Percentiles rank a stretch among this genome's conserved stretches.
Conservation (phyloP, 1,140 invertebrate genomes). For the Drosophila ercepeae region DNA sequence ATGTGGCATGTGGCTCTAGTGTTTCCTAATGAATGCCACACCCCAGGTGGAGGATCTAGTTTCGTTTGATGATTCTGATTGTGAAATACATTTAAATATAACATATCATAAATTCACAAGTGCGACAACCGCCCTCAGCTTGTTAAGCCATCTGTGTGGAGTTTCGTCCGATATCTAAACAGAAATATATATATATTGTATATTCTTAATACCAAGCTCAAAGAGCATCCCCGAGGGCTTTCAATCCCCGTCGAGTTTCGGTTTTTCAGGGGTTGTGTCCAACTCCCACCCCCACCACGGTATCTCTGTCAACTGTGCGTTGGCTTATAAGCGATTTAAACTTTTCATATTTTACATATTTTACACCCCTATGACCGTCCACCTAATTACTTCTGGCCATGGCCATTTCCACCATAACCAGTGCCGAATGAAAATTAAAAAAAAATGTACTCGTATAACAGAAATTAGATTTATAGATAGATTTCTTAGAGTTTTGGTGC, state of each 20-base stretch:
- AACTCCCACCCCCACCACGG: conserved; percentile 7
- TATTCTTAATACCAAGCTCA: conserved; percentile 35
- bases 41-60: conserved; percentile 25
- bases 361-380: conserved; percentile 33
- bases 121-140: conserved; percentile 12
- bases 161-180: conserved; percentile 47
- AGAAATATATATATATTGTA: conserved; percentile 49
- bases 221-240: conserved; percentile 35
- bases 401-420: conserved; percentile 18
- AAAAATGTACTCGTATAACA: conserved; percentile 43
- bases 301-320: conserved; percentile 54
- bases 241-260: conserved; percentile 40
- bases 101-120: conserved; percentile 45
- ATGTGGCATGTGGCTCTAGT: conserved; percentile 40
- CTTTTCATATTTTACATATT: conserved; percentile 58
- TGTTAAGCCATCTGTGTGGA: conserved; percentile 58
- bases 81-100: conserved; percentile 64
- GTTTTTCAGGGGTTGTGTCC: conserved; percentile 68
- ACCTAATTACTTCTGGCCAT: conserved; percentile 29
- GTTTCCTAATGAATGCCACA: conserved; percentile 7
- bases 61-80: conserved; percentile 48
- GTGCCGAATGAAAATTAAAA: conserved; percentile 43
- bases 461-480: conserved; percentile 74
- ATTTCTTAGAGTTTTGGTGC: conserved; percentile 79
- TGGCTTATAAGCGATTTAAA: conserved; percentile 68